Conservation (phyloP, 2,797 vertebrate species). For the Neosilurus mollespiculum region DNA sequence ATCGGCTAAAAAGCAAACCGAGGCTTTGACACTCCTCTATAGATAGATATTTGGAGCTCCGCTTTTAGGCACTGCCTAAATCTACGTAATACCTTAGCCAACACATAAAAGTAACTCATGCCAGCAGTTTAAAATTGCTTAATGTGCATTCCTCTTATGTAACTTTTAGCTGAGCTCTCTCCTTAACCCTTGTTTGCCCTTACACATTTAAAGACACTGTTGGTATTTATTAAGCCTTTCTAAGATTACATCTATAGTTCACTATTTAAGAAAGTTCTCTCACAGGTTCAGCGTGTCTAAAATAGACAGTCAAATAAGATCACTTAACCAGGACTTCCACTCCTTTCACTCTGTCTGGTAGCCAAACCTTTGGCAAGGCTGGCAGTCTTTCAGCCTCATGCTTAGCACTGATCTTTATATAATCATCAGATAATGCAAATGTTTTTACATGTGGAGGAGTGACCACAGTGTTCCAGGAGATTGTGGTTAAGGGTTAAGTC, state of each 20-base stretch:
- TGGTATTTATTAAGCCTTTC: conserved; percentile 3
- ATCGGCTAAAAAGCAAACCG: no score
- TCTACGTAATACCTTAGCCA: background rate
- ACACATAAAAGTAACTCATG: background rate
- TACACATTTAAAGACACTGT: background rate
- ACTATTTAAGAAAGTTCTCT: background rate
- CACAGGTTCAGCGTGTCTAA: conserved; percentile 11
- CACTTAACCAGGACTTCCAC: conserved; percentile 30
- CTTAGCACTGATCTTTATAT: conserved; percentile 34
- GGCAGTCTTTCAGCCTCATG: conserved; percentile 13
- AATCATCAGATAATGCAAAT: conserved; percentile 42
- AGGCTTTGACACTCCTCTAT: no score
- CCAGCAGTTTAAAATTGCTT: background rate
- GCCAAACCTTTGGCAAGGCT: conserved; percentile 29
- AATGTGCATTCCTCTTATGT: background rate
- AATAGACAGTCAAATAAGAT: conserved; percentile 29
- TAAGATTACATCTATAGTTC: background rate
- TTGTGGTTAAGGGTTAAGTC: conserved; percentile 36
- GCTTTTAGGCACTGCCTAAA: no score
- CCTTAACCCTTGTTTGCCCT: background rate
- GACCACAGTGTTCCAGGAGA: conserved; percentile 26
- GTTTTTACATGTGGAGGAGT: conserved; percentile 40
- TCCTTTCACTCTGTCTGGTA: conserved; percentile 23
- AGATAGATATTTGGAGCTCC: no score
- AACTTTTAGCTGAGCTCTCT: background rate